Evolutionary conservation across 2,797 vertebrate species (phyloP), one percentile per base, ranked within the genome.

Genomic region (Lerista edwardsae): DNA sequence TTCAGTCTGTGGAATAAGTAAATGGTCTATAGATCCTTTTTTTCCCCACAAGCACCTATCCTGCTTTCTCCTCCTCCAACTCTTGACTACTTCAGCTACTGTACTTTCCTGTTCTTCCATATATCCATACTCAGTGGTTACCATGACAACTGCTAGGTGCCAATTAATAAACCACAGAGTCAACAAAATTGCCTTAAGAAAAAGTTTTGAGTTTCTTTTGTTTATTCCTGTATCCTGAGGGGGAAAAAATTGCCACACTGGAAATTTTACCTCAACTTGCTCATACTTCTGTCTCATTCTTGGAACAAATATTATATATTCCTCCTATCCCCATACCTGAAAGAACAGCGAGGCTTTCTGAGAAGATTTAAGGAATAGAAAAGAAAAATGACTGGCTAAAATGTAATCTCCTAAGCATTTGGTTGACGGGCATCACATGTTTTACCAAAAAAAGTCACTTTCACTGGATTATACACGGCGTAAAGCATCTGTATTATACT

Each of bases 111-210:
- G 12, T 59, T 75, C 23, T 14, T 75, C 29, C 57, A 69, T 31
- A 67, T 36, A 67, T 41, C 44, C 47, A 44, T 47, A 67, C 4
- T 79, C 65, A 34, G 44, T 67, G 25, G 76, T 65, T 79, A 65
- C 76, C n/a, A 23, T 75, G 47, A 83, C 80, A 82, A 82, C 62
- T 75, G 64, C 39, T 68, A 4, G 21, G 68, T 21, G 64, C 17
- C 55, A 44, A 80, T 75, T 75, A 69, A 75, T 34, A 85, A 80
- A 36, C 14, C 10, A 41, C 36, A 85, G 15, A 34, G 15, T 34
- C 15, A 51, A 41, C 34, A 57, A 59, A 23, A 59, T 15, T 75
- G 2, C 61, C 59, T 47, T 69, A 71, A 69, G 23, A 69, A 61
- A 6, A 10, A 17, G 2, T 61, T 67, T 55, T 57, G 15, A 12